Percentiles rank a stretch among this genome's conserved stretches.
Evolutionary conservation across 2,113 vertebrate species (phyloP).

Genomic region (Percina caprodes): DNA sequence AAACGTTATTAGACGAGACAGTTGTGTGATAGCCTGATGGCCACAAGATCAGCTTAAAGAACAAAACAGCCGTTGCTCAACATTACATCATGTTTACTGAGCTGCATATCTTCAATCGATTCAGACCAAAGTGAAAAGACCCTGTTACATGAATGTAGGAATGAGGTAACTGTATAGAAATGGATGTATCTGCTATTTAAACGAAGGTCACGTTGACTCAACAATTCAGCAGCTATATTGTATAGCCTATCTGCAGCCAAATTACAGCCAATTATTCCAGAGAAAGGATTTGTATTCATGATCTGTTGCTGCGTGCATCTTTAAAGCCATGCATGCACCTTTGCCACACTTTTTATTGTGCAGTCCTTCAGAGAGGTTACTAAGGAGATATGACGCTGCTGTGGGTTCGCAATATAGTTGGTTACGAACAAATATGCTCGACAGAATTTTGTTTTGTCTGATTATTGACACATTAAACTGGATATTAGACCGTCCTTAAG

Average conservation of each 20-base stretch:
- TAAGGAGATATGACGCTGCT: slow-evolving; percentile 70
- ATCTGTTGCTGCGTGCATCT: not conserved
- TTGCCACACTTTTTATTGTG: slow-evolving; percentile 58
- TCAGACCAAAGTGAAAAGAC: slow-evolving; percentile 32
- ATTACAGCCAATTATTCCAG: not conserved
- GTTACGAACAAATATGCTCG: slow-evolving; percentile 1
- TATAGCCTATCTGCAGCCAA: not conserved
- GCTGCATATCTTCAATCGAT: slow-evolving; percentile 56
- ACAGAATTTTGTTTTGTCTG: slow-evolving; percentile 1
- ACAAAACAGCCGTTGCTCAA: slow-evolving; percentile 5
- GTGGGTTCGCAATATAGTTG: slow-evolving; percentile 32
- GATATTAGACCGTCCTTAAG: not conserved
- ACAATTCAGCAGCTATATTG: not conserved
- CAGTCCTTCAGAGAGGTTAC: slow-evolving; percentile 54
- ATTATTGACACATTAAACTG: slow-evolving; percentile 1
- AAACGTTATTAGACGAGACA: not conserved
- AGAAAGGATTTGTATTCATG: not conserved
- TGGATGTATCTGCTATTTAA: not conserved
- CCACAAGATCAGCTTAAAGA: not conserved
- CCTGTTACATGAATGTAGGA: not conserved
- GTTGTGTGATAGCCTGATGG: not conserved
- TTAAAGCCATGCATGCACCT: slow-evolving; percentile 44
- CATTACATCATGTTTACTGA: slow-evolving; percentile 56
- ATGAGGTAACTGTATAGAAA: not conserved
- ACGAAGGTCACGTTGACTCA: not conserved